Evolutionary conservation across 2,888 invertebrate genomes (phyloP), one percentile per base, ranked within the genome.

Genomic region (Mimumesa dahlbomi): DNA sequence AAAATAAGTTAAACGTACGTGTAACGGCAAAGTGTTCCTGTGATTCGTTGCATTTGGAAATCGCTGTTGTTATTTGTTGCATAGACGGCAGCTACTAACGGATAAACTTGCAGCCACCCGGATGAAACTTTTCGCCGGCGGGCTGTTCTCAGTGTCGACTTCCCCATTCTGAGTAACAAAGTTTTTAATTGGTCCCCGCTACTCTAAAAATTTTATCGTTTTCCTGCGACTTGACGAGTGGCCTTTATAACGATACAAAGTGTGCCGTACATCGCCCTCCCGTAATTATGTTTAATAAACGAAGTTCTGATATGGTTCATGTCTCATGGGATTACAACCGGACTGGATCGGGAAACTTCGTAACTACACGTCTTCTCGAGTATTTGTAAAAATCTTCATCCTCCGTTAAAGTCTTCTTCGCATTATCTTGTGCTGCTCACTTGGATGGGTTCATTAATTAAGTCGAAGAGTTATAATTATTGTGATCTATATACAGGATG

Each of bases 131-230:
- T 29, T 0, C 19, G 16, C 19, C 19, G 52, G 31, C 38, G 18
- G 13, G 13, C 13, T 9, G 22, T 21, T 19, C 29, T 34, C 43
- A 6, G 29, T 38, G 21, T 52, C 57, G 40, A 52, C 34, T 67
- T 58, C 43, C 42, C 52, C 21, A 14, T 52, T 46, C n/a, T 13
- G 9, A 34, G 48, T 31, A 56, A 57, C 25, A 21, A 61, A 73
- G 56, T 73, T 72, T 65, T 66, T 72, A 65, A 72, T 73, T 73
- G 53, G 54, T 25, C 18, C 2, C 16, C 36, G 18, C 31, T 40
- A 14, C 46, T 34, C 21, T 38, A 67, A 53, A 69, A 59, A 68
- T 43, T 48, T 42, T 14, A 57, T 57, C 46, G 40, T 46, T 31
- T 11, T 11, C 7, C 9, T 19, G 16, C 14, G n/a, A 11, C 1